Percentiles rank a stretch among this genome's conserved stretches.
These are phyloP conservation scores for Piscicola geometra DNA, from an alignment of 2,888 invertebrate genomes.

Conservation along the genomic window DNA sequence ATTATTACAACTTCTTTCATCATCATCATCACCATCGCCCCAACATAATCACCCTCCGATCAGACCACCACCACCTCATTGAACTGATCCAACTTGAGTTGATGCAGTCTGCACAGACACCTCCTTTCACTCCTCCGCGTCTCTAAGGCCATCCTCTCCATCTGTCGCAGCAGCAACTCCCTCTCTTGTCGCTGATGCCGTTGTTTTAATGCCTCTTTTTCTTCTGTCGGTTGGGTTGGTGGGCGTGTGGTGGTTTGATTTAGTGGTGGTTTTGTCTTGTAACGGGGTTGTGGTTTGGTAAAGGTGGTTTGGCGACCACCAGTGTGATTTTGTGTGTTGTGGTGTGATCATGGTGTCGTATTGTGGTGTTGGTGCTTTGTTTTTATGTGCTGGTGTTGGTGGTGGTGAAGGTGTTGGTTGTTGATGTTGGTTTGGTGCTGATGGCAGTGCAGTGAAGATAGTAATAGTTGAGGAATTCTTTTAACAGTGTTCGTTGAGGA, in stretches of 20 bases:
- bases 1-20: not conserved
- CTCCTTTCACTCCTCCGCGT: conserved; percentile 38
- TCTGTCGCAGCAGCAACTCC: conserved; percentile 29
- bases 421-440: too few relatives aligned
- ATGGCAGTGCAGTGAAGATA: not conserved
- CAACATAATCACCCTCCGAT: not conserved
- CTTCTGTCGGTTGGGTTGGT: conserved; percentile 57
- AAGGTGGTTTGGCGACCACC: too few relatives aligned
- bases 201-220: conserved; percentile 83
- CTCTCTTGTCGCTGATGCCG: conserved; percentile 67
- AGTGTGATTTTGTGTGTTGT: too few relatives aligned
- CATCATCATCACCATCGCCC: conserved; percentile 7
- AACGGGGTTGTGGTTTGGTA: not conserved
- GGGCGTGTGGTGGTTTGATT: not conserved
- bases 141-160: conserved; percentile 34
- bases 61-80: conserved; percentile 33
- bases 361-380: too few relatives aligned
- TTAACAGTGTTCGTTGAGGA: not conserved
- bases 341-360: too few relatives aligned
- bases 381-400: too few relatives aligned
- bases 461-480: not conserved
- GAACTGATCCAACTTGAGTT: conserved; percentile 37
- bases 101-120: conserved; percentile 39
- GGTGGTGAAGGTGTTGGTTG: too few relatives aligned
- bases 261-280: not conserved